A percentile compares a stretch with the other conserved stretches of the same genome.
These are phyloP conservation scores for Saccostrea cuccullata DNA, from an alignment of 1,140 invertebrate species.

Conservation along the genomic window DNA sequence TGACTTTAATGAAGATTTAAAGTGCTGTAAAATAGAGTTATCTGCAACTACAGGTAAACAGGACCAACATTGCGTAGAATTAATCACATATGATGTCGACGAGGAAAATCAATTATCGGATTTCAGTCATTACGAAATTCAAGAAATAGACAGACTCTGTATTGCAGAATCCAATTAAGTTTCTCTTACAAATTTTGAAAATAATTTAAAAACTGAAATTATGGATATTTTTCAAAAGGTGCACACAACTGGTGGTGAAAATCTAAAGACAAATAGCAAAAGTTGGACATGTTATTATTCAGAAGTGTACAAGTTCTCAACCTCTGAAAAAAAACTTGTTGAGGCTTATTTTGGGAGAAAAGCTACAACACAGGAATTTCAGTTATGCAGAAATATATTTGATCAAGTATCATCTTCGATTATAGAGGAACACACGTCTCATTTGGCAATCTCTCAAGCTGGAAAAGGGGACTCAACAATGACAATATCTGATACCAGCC, in stretches of 20 bases:
- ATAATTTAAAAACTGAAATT: not conserved
- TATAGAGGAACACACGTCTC: not conserved
- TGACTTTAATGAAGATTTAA: constrained; percentile 18
- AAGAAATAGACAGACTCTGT: not conserved
- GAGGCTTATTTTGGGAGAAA: not conserved
- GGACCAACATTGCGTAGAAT: not conserved
- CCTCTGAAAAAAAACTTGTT: not conserved
- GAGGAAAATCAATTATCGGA: not conserved
- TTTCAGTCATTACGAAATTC: not conserved
- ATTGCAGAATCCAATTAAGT: not conserved
- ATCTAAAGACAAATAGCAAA: not conserved
- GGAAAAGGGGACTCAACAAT: not conserved
- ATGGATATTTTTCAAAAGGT: too few relatives aligned
- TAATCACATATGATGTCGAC: not conserved
- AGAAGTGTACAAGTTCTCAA: constrained; percentile 7
- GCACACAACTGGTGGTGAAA: not conserved
- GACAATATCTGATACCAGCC: constrained; percentile 14
- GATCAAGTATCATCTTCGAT: not conserved
- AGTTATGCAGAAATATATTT: not conserved
- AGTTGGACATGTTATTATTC: not conserved
- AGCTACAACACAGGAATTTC: not conserved
- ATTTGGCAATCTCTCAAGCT: not conserved
- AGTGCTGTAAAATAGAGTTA: constrained; percentile 14
- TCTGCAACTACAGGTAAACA: not conserved
- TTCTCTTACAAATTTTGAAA: not conserved